Evolutionary conservation across 2,113 vertebrate species (phyloP).

Genomic region (Myrmecobius fasciatus): DNA sequence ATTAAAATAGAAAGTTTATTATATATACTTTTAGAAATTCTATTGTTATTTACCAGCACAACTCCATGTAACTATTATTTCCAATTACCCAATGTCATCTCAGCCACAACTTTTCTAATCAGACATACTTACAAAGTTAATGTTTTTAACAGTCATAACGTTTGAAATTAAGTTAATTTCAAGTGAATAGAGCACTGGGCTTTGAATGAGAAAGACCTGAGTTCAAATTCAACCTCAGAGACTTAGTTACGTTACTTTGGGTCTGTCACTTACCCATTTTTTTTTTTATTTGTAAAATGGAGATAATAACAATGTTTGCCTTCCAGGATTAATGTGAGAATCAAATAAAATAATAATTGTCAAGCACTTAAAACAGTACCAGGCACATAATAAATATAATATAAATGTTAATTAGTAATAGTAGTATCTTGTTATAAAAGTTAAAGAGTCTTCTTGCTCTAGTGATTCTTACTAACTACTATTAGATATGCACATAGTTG

Average conservation of each 20-base stretch:
- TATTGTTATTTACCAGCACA: neutral
- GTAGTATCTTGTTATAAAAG: neutral
- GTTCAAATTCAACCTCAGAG: neutral
- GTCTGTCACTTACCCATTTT: neutral
- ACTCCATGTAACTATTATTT: neutral
- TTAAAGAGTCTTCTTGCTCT: neutral
- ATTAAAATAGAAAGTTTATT: neutral
- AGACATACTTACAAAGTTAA: neutral
- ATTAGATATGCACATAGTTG: neutral
- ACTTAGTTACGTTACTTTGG: neutral
- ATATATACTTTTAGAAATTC: neutral
- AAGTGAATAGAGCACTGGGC: neutral
- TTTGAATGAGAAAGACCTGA: too few species aligned
- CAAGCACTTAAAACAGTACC: neutral
- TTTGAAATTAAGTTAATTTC: neutral
- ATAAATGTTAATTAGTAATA: neutral
- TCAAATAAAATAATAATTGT: neutral
- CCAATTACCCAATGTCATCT: neutral
- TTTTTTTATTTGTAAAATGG: neutral
- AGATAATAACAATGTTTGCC: neutral
- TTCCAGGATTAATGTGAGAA: neutral
- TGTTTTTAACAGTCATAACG: neutral
- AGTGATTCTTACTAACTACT: neutral
- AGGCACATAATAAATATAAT: neutral
- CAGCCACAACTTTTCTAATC: neutral